phyloP scores from a whole-genome alignment of 2,888 invertebrate genomes.

The Diogma glabrata region DNA sequence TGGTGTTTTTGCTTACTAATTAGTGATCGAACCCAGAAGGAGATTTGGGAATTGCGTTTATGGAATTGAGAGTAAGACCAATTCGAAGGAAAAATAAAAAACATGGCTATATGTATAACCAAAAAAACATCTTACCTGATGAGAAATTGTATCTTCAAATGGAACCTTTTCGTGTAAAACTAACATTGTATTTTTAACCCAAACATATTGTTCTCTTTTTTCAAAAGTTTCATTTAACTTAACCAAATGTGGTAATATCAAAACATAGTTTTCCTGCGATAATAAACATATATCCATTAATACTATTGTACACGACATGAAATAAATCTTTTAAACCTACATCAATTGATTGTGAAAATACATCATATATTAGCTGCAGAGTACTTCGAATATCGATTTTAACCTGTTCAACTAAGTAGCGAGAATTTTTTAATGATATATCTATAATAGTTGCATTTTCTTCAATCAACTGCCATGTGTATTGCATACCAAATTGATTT shows the following conservation, averaged over 20 bases:
- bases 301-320: background rate
- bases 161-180: conserved; percentile 54
- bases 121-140: conserved; percentile 38
- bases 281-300: background rate
- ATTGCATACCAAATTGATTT: conserved; percentile 37
- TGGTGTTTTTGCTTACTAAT: too few relatives aligned
- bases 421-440: conserved; percentile 29
- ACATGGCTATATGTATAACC: background rate
- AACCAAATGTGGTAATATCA: conserved; percentile 53
- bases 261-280: conserved; percentile 36
- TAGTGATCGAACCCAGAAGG: too few relatives aligned
- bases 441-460: conserved; percentile 21
- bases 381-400: conserved; percentile 87
- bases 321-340: conserved; percentile 22
- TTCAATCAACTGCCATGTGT: conserved; percentile 37
- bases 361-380: conserved; percentile 80
- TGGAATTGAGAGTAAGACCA: too few relatives aligned
- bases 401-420: conserved; percentile 38
- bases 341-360: conserved; percentile 62
- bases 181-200: conserved; percentile 62
- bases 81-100: background rate
- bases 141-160: conserved; percentile 63
- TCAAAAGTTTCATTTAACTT: conserved; percentile 66
- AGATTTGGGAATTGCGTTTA: too few relatives aligned
- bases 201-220: conserved; percentile 63